Base-by-base conservation (phyloP, 1,140 invertebrate species). In the Luehdorfia chinensis region DNA sequence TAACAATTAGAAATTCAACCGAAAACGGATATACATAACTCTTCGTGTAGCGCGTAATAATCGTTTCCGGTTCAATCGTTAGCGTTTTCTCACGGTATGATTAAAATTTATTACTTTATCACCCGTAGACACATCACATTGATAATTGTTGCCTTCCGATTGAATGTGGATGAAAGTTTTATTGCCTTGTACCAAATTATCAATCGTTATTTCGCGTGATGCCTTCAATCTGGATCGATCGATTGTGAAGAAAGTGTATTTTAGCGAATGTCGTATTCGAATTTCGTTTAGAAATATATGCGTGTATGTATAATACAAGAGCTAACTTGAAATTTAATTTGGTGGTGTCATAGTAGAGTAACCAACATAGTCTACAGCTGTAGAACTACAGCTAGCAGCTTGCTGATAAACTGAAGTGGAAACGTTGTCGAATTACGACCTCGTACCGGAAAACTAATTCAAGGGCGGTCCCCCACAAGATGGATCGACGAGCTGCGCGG, bases 161-260 rank as follows among this genome's bases (percentile, higher is more conserved):
- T 8, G 14, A 14, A 14, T 5, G 12, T 30, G 15, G 13, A 44
- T 15, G 33, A 39, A 39, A 33, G 18, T 48, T 39, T 37, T 48
- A 37, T 37, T 39, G 25, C 34, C 4, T n/a, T n/a, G n/a, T 18
- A 9, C 32, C 12, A 18, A 36, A 27, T 39, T 48, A 48, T 39
- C 36, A 19, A 11, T 27, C 45, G 44, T 39, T 30, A 37, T 19
- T 23, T 48, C 25, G 47, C 47, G 47, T 48, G 47, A 30, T 21
- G n/a, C n/a, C n/a, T n/a, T n/a, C n/a, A 6, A 27, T 34, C 2
- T 28, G 16, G 28, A 39, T 21, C 15, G 25, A 31, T 2, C 6
- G 19, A 34, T 34, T 34, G 9, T 19, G n/a, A 36, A 21, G 33
- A 36, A 19, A 36, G 33, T 36, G 16, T 30, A 9, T 30, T 36